A percentile compares a stretch with the other conserved stretches of the same genome.
Evolutionary conservation across 2,888 invertebrate genomes (phyloP).

Genomic region (Griposia aprilina): DNA sequence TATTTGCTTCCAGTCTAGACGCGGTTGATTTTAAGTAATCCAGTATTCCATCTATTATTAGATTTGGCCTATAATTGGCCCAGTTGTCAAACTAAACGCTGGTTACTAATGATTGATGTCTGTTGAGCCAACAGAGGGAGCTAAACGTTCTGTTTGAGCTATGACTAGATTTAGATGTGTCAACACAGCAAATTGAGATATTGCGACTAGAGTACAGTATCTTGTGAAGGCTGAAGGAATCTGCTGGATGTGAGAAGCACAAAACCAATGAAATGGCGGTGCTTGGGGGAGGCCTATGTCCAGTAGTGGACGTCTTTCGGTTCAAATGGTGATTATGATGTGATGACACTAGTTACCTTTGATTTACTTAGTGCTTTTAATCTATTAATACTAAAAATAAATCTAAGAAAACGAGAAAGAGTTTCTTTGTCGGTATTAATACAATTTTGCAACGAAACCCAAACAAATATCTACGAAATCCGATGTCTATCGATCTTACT

Average conservation of each 20-base stretch:
- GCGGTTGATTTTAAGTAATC: background rate
- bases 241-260: background rate
- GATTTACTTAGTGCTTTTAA: background rate
- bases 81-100: conserved; percentile 8
- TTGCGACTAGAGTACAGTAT: background rate
- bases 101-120: background rate
- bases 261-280: background rate
- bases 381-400: background rate
- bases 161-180: conserved; percentile 4
- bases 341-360: background rate
- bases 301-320: background rate
- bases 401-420: background rate
- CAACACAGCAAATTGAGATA: background rate
- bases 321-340: background rate
- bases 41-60: background rate
- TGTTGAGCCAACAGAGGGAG: background rate
- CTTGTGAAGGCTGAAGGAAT: background rate
- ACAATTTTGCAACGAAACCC: no score
- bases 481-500: background rate
- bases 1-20: conserved; percentile 29
- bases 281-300: background rate
- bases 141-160: background rate
- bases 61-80: conserved; percentile 3
- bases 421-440: no score
- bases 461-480: background rate